Evolutionary conservation across 2,888 invertebrate species (phyloP), one percentile per base, ranked within the genome.

Genomic region (Itoplectis maculator): DNA sequence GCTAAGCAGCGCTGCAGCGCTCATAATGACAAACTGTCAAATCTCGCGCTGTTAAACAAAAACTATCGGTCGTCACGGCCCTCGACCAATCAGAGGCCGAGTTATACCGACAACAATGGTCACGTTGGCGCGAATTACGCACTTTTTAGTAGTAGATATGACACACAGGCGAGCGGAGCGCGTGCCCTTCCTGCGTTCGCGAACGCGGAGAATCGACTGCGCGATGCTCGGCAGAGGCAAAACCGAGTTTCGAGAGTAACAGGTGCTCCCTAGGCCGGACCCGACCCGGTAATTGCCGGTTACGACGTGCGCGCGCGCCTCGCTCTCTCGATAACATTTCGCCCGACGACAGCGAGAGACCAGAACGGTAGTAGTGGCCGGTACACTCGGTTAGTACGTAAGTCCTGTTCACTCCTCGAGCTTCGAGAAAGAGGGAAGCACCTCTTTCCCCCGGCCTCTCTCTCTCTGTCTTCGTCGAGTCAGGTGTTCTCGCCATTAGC

Each of bases 181-280:
- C 80, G 65, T 68, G 49, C 65, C 66, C 65, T 47, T 81, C 65
- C 40, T 81, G 45, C 45, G n/a, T 47, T 72, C n/a, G 59, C 70
- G 11, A 45, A 47, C 56, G 35, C 56, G 56, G n/a, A n/a, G n/a
- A n/a, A n/a, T 35, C 35, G 29, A 51, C 63, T n/a, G 51, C 77
- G 29, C 73, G 73, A 79, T 79, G 47, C 40, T 49, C 63, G 6
- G n/a, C 56, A 68, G 72, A 59, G 23, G 51, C 59, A 65, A 45
- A 81, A 70, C 59, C 70, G 69, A 83, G 74, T 85, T 84, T 72
- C 73, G 79, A 83, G 84, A 81, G 87, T 88, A 88, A 88, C 88
- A 88, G 88, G 88, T 88, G 88, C 86, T 86, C 83, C 83, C 77
- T 75, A 70, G 87, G 76, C 77, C 80, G 84, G 77, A 84, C 86